phyloP scores from a whole-genome alignment of 1,140 invertebrate species.

The Cydia pomonella region DNA sequence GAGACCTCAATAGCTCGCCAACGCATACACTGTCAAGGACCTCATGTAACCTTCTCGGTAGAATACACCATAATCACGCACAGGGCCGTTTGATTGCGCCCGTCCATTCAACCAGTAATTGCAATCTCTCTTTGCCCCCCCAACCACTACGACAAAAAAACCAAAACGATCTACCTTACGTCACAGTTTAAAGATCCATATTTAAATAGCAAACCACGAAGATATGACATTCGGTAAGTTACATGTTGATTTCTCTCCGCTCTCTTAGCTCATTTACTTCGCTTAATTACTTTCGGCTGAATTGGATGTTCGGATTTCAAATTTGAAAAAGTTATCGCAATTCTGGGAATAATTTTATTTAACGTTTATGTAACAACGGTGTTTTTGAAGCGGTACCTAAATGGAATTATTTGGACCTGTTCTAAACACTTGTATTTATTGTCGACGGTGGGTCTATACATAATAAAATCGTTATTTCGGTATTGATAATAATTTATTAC shows the following conservation, averaged over 20 bases:
- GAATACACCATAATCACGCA: conserved; percentile 22
- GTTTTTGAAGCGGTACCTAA: background rate
- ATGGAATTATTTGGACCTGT: background rate
- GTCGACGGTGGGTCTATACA: too few relatives aligned
- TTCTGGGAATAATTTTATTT: background rate
- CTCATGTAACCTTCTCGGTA: background rate
- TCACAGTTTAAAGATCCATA: background rate
- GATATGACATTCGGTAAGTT: background rate
- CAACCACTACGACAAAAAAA: background rate
- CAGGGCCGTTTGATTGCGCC: conserved; percentile 17
- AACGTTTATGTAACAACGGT: background rate
- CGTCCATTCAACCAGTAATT: conserved; percentile 26
- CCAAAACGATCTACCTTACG: background rate
- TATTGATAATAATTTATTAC: too few relatives aligned
- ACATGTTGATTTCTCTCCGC: background rate
- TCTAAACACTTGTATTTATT: too few relatives aligned
- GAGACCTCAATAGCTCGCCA: background rate
- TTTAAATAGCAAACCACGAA: background rate
- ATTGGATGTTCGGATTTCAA: conserved; percentile 18
- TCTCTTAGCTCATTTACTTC: conserved; percentile 21
- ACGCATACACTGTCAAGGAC: background rate
- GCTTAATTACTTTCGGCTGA: conserved; percentile 24
- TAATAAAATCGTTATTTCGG: too few relatives aligned
- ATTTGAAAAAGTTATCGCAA: conserved; percentile 9
- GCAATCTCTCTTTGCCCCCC: conserved; percentile 3